phyloP scores from a whole-genome alignment of 2,797 vertebrate genomes.

The Moxostoma hubbsi region DNA sequence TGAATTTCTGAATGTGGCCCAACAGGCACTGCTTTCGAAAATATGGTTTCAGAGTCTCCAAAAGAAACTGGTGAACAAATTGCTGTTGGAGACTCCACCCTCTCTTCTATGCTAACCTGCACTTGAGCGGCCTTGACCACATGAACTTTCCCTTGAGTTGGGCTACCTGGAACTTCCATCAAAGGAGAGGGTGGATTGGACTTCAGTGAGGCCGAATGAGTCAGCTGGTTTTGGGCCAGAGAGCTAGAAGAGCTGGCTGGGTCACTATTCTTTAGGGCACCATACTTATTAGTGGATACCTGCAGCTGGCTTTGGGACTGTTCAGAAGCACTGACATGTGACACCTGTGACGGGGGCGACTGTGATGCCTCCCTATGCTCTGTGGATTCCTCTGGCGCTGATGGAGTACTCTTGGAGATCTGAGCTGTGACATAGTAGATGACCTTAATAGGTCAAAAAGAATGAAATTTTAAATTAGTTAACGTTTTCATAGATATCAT shows the following conservation, averaged over 20 bases:
- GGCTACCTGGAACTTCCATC: conserved; percentile 68
- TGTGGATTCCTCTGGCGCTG: conserved; percentile 69
- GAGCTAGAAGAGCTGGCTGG: conserved; percentile 56
- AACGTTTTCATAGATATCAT: background rate
- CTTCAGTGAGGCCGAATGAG: conserved; percentile 69
- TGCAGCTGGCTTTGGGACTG: conserved; percentile 75
- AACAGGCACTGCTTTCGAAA: conserved; percentile 16
- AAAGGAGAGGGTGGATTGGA: conserved; percentile 65
- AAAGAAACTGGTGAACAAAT: conserved; percentile 51
- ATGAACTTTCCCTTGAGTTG: conserved; percentile 65
- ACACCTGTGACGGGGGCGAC: conserved; percentile 79
- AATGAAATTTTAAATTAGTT: conserved; percentile 33
- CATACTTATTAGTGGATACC: conserved; percentile 46
- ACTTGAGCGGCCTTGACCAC: conserved; percentile 52
- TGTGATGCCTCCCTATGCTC: conserved; percentile 68
- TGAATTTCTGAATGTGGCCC: conserved; percentile 34
- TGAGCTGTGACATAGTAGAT: conserved; percentile 83
- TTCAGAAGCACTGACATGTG: conserved; percentile 81
- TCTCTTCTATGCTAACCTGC: conserved; percentile 71
- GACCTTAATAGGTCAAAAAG: conserved; percentile 69
- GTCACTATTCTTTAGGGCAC: conserved; percentile 19
- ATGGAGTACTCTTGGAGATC: conserved; percentile 74
- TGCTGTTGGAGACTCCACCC: conserved; percentile 61
- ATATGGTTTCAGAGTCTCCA: conserved; percentile 1
- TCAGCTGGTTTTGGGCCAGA: conserved; percentile 67